Base-by-base conservation (phyloP, 2,797 vertebrate species). In the Champsocephalus esox region DNA sequence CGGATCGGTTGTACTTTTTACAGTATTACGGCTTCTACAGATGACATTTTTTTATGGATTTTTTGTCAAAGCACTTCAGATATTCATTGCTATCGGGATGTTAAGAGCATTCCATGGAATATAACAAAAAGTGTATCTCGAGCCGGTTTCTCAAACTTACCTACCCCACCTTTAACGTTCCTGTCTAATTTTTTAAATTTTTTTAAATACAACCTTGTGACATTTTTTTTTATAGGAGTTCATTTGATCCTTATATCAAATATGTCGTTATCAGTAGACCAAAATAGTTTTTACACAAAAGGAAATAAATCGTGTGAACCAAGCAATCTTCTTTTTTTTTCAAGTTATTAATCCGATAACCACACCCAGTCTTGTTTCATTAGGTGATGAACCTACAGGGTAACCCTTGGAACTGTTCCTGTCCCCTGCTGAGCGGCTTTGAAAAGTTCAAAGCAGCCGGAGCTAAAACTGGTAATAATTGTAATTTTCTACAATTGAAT, bases 321-420 rank as follows among this genome's bases (percentile, higher is more conserved):
- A 45, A n/a, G 9, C 16, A 32, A 16, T 16, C 24, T 38, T 38
- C 8, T 38, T 9, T 38, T 38, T 38, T 38, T 32, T 32, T 14
- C 3, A 50, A 21, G 2, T 32, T 28, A 49, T 43, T 1, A 17
- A 66, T 58, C 5, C 0, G 46, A n/a, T 41, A 11, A 76, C 28
- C 24, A 63, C 9, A 24, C 12, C 32, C 6, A 13, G 6, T 59
- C 12, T 82, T 49, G 17, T 74, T 38, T 34, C 24, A 55, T 48
- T 44, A 93, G 92, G 68, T 69, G 44, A 68, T 92, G 66, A 69
- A 69, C 2, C 91, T 98, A 79, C 72, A 86, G 66, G 94, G 78
- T 76, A 99, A 98, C 84, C 95, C 93, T 28, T 98, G 95, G 97
- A 95, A 88, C 50, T 98, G 97, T 55, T 95, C 95, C 68, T 96